Percentiles rank a stretch among this genome's conserved stretches.
Evolutionary conservation across 2,888 invertebrate genomes (phyloP).

Genomic region (Ditylenchus weischeri): DNA sequence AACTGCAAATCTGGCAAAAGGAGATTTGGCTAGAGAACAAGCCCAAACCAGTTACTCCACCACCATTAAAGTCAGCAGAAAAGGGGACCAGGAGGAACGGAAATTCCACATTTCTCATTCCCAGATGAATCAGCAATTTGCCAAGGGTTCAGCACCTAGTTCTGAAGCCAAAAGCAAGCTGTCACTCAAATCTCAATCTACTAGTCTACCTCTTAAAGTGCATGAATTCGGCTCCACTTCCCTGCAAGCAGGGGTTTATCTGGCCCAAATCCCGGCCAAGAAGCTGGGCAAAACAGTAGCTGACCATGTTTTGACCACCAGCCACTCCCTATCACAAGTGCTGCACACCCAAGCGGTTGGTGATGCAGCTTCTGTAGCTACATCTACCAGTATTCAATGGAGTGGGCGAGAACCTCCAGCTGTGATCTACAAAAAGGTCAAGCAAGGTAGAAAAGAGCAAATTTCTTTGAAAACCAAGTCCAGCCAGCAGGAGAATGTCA

Average conservation of each 20-base stretch:
- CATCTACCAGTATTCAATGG: constrained; percentile 22
- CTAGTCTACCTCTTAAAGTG: constrained; percentile 9
- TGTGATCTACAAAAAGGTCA: constrained; percentile 14
- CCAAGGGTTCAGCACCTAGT: not conserved
- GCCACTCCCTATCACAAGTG: constrained; percentile 21
- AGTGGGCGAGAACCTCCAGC: constrained; percentile 20
- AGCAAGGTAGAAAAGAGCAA: constrained; percentile 10
- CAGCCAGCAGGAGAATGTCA: constrained; percentile 5
- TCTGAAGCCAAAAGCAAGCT: too few species aligned
- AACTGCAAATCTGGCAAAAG: not conserved
- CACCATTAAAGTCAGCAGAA: not conserved
- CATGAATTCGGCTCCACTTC: constrained; percentile 19
- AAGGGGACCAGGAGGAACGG: constrained; percentile 2
- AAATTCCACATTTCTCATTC: constrained; percentile 9
- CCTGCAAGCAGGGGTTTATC: constrained; percentile 25
- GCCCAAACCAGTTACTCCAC: not conserved
- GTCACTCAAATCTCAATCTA: constrained; percentile 7
- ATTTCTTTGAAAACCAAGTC: constrained; percentile 10
- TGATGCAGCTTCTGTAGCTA: constrained; percentile 26
- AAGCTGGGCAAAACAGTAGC: constrained; percentile 16
- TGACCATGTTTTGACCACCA: constrained; percentile 31
- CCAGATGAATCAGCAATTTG: constrained; percentile 5
- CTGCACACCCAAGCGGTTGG: constrained; percentile 21
- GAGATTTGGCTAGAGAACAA: constrained; percentile 8
- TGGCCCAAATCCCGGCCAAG: constrained; percentile 26